A percentile compares a stretch with the other conserved stretches of the same genome.
phyloP scores from a whole-genome alignment of 2,888 invertebrate species.

The Andrena haemorrhoa region DNA sequence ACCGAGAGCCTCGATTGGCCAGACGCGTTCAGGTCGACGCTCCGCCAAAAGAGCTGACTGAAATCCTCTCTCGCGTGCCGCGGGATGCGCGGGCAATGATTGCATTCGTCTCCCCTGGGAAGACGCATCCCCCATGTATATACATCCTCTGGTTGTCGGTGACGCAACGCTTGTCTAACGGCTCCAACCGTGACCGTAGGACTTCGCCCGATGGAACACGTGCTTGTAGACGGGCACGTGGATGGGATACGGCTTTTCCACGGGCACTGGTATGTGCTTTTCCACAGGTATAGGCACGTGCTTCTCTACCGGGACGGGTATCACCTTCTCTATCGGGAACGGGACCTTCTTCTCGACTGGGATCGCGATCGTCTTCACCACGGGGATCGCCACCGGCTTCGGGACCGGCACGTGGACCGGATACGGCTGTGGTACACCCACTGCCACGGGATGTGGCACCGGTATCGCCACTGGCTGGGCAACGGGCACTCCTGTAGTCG shows the following conservation, averaged over 20 bases:
- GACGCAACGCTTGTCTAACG: conserved; percentile 28
- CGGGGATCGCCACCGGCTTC: conserved; percentile 89
- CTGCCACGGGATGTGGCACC: conserved; percentile 86
- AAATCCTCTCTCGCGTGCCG: background rate
- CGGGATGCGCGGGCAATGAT: background rate
- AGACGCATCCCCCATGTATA: background rate
- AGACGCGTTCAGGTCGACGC: background rate
- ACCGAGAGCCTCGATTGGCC: background rate
- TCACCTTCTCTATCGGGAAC: conserved; percentile 89
- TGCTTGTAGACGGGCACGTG: conserved; percentile 90
- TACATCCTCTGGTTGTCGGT: background rate
- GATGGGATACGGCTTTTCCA: conserved; percentile 89
- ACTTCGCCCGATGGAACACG: conserved; percentile 88
- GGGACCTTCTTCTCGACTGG: conserved; percentile 90
- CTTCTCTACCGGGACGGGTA: conserved; percentile 89
- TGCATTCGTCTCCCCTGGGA: background rate
- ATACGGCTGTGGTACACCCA: conserved; percentile 88
- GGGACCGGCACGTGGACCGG: conserved; percentile 90
- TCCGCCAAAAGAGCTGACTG: background rate
- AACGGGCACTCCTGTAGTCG: conserved; percentile 86
- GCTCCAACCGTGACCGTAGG: conserved; percentile 65
- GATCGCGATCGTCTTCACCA: conserved; percentile 89
- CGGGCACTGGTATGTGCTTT: conserved; percentile 89
- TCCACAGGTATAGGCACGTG: conserved; percentile 89
- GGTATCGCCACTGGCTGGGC: conserved; percentile 88